Base-by-base conservation (phyloP, 2,113 vertebrate genomes). In the Plestiodon gilberti region DNA sequence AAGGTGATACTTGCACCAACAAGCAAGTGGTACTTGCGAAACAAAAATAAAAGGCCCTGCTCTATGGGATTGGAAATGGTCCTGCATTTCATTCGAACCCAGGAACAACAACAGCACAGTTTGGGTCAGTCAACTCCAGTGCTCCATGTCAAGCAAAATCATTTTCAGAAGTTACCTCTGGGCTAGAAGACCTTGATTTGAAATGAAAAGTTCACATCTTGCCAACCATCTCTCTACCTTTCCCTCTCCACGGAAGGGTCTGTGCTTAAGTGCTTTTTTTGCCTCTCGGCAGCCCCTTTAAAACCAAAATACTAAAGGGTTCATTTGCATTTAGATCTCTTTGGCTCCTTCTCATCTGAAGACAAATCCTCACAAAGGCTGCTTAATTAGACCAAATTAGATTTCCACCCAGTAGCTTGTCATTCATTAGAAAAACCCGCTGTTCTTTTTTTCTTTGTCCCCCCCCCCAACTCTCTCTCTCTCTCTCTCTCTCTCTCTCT, bases 351-450 rank as follows among this genome's bases (percentile, higher is more conserved):
- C 95, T 96, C 96, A 95, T 96, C 96, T 95, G 88, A 94, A 96
- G 96, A 96, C 96, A 97, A 97, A 97, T 97, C 96, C 96, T 96
- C 95, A 95, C 96, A 95, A 96, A 97, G 96, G 96, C 96, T 96
- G 94, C 96, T 97, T 97, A 97, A 97, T 97, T 97, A 97, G 96
- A 97, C 95, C 96, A 97, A 96, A 97, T 97, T 97, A 97, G 96
- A 96, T 96, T 97, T 97, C 96, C 93, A 93, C 95, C 94, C 95
- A 90, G 96, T 92, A 83, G 95, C 96, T 96, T 97, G 96, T 96
- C 96, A 96, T 90, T 97, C 96, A 96, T 96, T 97, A 96, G 95
- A 90, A 95, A 95, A 95, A 0, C 94, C 96, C 94, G 96, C 93
- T 96, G 95, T 96, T 95, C 96, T 94, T 95, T 95, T 94, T 79